Conservation (phyloP, 1,140 invertebrate species). For the Geopemphigus sp. region DNA sequence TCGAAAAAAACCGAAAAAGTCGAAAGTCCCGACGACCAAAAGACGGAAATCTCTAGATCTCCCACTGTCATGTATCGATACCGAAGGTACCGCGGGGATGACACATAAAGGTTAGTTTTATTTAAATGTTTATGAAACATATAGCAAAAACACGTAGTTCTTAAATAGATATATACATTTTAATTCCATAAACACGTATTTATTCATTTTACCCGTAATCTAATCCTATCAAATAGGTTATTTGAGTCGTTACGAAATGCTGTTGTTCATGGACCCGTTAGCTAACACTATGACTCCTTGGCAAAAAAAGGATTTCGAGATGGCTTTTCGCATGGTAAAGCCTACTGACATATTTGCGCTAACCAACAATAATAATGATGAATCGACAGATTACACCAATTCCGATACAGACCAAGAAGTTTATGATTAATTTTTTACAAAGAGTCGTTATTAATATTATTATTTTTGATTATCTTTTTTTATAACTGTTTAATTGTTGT, state of each 20-base stretch:
- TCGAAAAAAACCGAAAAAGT: constrained; percentile 17
- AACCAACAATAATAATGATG: background rate
- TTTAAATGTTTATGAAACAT: background rate
- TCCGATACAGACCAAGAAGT: constrained; percentile 29
- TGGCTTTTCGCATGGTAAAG: constrained; percentile 34
- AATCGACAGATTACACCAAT: constrained; percentile 39
- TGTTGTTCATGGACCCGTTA: constrained; percentile 25
- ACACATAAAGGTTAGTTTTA: constrained; percentile 3
- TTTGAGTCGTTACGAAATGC: constrained; percentile 39
- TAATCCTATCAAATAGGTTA: background rate
- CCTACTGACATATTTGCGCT: constrained; percentile 10
- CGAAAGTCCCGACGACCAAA: background rate
- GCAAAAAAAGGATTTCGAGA: constrained; percentile 40
- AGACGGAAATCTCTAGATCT: constrained; percentile 3
- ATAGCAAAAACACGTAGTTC: background rate
- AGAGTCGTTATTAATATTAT: background rate
- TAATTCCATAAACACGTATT: background rate
- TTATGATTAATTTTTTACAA: background rate
- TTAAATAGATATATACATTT: background rate
- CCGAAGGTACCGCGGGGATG: background rate
- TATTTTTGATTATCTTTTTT: background rate
- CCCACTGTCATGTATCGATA: constrained; percentile 31
- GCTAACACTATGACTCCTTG: background rate
- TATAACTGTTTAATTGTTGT: background rate
- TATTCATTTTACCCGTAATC: background rate